phyloP scores from a whole-genome alignment of 37 sponge, comb jelly and placozoan species.

The Beroe ovata region DNA sequence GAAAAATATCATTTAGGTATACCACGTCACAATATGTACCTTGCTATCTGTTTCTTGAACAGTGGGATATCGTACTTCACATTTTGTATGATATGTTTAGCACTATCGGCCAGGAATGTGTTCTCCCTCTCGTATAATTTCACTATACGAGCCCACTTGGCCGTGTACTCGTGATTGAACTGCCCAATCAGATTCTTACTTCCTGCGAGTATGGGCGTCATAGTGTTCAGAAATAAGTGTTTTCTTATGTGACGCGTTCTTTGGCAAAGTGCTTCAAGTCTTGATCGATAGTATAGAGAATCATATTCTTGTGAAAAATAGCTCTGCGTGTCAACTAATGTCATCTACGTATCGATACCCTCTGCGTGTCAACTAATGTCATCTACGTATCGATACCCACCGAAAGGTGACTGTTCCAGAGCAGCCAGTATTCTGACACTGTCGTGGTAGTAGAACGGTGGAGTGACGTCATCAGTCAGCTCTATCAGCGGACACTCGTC shows the following conservation, averaged over 20 bases:
- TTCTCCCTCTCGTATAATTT: conserved; percentile 17
- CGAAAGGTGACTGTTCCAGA: conserved; percentile 49
- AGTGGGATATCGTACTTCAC: conserved; percentile 60
- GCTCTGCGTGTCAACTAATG: too few relatives aligned
- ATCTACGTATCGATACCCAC: neutral
- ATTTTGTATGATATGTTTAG: conserved; percentile 54
- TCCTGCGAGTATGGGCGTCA: neutral
- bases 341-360: too few relatives aligned
- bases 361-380: too few relatives aligned
- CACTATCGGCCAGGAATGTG: conserved; percentile 62
- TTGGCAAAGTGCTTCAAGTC: too few relatives aligned
- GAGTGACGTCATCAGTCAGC: neutral
- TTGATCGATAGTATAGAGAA: too few relatives aligned
- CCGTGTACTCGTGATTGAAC: conserved; percentile 53
- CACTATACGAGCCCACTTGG: conserved; percentile 61
- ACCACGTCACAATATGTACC: conserved; percentile 2
- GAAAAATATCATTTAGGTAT: too few relatives aligned
- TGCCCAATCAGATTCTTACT: conserved; percentile 57
- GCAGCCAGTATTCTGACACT: conserved; percentile 32
- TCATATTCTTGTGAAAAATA: too few relatives aligned
- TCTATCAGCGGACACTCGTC: conserved; percentile 53
- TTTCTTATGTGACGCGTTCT: too few relatives aligned
- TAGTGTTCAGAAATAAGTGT: too few relatives aligned
- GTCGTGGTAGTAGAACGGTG: conserved; percentile 16
- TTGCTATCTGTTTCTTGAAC: conserved; percentile 51